Evolutionary conservation across 1,140 invertebrate species (phyloP), one percentile per base, ranked within the genome.

Genomic region (Drosophila setifemur): DNA sequence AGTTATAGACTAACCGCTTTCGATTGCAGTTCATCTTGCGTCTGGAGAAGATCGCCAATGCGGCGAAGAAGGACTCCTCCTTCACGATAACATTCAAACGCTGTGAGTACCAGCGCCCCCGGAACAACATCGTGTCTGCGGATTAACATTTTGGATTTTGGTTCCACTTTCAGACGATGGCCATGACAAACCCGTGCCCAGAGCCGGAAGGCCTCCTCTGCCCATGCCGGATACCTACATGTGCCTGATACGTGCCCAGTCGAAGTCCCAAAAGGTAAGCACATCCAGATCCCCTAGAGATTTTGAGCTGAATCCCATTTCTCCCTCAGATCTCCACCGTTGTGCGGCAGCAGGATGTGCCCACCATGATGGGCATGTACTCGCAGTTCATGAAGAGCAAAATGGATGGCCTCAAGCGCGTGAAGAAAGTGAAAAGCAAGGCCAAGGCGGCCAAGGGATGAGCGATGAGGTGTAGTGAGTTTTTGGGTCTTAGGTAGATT

Each of bases 281-380:
- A 5, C 11, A 2, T 1, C 0, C 3, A 0, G 0, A 2, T 16
- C 8, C 1, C 1, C 12, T 2, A 11, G n/a, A n/a, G n/a, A n/a
- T 9, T 31, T 5, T 7, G 8, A 5, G 0, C n/a, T 7, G 35
- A 7, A 12, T 35, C 3, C 18, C 0, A 11, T 29, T 7, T 14
- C 5, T 26, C 1, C 39, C 6, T 7, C 16, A 90, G 89, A 94
- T 97, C 60, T 93, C 93, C 8, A 96, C 95, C 67, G 92, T 96
- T 60, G 95, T 96, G 90, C 93, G 94, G 89, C 93, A 95, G 67
- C 95, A 94, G 87, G 95, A 97, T 91, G 94, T 96, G 0, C 96
- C 95, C 89, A 95, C 95, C 91, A 96, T 97, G 91, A 96, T 96
- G 90, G 92, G 95, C 73, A 95, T 95, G 23, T 97, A 96, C 90